These are phyloP conservation scores for Siderastrea radians DNA, from an alignment of 92 coral and sea anemone genomes.

Conservation along the genomic window DNA sequence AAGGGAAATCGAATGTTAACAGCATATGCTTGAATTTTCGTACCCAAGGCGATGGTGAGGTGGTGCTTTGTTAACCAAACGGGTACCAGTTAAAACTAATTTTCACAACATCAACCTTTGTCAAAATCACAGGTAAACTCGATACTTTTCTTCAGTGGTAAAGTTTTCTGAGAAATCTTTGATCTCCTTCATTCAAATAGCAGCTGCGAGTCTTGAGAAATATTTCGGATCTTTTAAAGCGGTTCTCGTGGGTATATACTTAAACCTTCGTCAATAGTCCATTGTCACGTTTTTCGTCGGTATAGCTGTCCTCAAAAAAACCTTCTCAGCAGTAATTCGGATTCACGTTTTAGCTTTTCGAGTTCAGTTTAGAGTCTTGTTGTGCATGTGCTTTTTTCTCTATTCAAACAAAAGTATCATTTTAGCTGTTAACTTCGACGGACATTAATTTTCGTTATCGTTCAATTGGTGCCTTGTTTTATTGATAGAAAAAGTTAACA, in stretches of 20 bases:
- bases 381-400: constrained; percentile 1
- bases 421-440: constrained; percentile 30
- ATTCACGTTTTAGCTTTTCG: background rate
- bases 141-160: constrained; percentile 12
- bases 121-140: constrained; percentile 9
- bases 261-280: too few species aligned
- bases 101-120: constrained; percentile 26
- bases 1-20: constrained; percentile 7
- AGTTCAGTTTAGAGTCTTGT: background rate
- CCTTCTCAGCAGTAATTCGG: too few species aligned
- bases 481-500: constrained; percentile 37
- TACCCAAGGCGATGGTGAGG: constrained; percentile 1
- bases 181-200: constrained; percentile 25
- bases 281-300: background rate
- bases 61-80: constrained; percentile 26
- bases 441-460: constrained; percentile 21
- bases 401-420: constrained; percentile 33
- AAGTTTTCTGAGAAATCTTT: constrained; percentile 38
- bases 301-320: background rate
- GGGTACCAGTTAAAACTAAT: constrained; percentile 31
- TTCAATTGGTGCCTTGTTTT: constrained; percentile 17
- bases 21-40: constrained; percentile 26
- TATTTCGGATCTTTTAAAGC: background rate
- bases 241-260: background rate
- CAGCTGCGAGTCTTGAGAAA: constrained; percentile 30